A percentile compares a stretch with the other conserved stretches of the same genome.
Evolutionary conservation across 1,140 invertebrate genomes (phyloP).

Genomic region (Aphaenogaster floridana): DNA sequence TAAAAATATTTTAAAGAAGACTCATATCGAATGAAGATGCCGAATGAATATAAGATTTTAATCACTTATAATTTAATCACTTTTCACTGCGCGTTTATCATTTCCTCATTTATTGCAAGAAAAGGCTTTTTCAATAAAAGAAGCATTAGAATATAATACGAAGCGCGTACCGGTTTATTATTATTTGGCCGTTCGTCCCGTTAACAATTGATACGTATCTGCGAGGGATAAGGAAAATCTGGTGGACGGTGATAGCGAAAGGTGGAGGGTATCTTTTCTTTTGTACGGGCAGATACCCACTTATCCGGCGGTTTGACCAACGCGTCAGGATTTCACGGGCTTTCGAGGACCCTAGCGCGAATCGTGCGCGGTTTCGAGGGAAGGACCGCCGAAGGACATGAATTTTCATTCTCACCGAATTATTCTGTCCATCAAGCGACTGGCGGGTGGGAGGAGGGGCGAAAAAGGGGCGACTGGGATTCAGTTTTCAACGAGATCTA

Average conservation of each 20-base stretch:
- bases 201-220: constrained; percentile 53
- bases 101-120: not conserved
- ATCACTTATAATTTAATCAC: not conserved
- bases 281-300: constrained; percentile 67
- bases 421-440: constrained; percentile 75
- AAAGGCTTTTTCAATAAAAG: not conserved
- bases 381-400: constrained; percentile 65
- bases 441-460: not conserved
- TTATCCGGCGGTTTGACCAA: constrained; percentile 67
- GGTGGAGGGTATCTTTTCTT: constrained; percentile 63
- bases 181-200: constrained; percentile 66
- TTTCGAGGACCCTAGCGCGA: constrained; percentile 46
- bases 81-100: not conserved
- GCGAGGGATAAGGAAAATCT: constrained; percentile 49
- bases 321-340: constrained; percentile 51
- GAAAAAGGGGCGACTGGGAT: constrained; percentile 20
- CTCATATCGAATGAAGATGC: not conserved
- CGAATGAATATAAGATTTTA: not conserved
- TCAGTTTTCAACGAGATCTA: constrained; percentile 70
- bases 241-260: constrained; percentile 60
- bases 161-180: constrained; percentile 26
- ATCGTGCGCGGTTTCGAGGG: not conserved
- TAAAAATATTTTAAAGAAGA: constrained; percentile 26
- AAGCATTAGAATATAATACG: not conserved
- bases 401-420: constrained; percentile 80